These are phyloP conservation scores for Tragopan temminckii DNA, from an alignment of 2,797 vertebrate genomes.

Conservation along the genomic window DNA sequence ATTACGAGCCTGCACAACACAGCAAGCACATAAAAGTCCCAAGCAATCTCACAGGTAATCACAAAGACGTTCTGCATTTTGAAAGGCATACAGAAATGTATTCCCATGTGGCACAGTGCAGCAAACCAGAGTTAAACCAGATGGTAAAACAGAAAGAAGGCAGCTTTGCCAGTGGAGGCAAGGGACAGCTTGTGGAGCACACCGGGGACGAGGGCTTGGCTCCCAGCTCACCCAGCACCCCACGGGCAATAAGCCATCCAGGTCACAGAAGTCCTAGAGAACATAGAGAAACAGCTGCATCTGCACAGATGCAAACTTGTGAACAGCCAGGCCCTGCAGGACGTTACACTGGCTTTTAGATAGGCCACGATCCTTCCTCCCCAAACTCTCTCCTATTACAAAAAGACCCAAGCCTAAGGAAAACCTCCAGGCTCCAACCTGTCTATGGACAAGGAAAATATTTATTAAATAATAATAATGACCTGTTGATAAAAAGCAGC, in stretches of 20 bases:
- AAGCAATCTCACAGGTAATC: constrained; percentile 5
- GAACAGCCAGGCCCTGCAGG: background rate
- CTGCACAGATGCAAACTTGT: background rate
- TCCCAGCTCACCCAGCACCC: background rate
- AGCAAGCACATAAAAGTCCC: constrained; percentile 14
- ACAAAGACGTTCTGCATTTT: background rate
- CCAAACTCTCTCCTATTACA: background rate
- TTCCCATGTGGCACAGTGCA: background rate
- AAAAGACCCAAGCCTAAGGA: background rate
- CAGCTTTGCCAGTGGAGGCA: background rate
- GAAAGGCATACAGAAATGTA: fast-evolving
- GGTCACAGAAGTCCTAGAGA: background rate
- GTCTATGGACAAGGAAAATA: background rate
- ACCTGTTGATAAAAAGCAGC: background rate
- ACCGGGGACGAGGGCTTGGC: too few relatives aligned
- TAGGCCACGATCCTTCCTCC: background rate
- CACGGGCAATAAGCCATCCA: background rate
- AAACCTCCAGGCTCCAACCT: background rate
- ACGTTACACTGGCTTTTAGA: background rate
- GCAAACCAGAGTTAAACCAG: background rate
- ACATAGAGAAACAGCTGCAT: background rate
- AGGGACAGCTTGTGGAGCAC: background rate
- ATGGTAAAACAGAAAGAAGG: fast-evolving
- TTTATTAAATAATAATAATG: background rate
- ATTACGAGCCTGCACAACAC: background rate